Conservation (phyloP, 2,113 vertebrate species). For the Dipodomys ordii region DNA sequence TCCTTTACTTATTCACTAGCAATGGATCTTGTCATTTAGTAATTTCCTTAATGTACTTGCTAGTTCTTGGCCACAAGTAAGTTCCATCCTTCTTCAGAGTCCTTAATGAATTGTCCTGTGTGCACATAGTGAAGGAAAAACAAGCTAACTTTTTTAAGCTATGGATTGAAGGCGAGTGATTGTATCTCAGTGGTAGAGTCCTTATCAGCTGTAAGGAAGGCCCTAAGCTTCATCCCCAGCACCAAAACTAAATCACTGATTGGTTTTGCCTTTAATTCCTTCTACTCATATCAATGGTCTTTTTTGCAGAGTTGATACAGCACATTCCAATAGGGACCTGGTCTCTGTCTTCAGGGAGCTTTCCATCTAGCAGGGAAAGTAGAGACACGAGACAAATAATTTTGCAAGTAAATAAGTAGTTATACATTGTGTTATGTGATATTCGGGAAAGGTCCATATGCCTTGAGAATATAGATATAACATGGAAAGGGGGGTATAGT, state of each 20-base stretch:
- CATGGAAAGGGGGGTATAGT: neutral
- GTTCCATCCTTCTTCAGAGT: neutral
- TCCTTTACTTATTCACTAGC: neutral
- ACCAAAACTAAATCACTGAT: neutral
- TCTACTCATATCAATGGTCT: neutral
- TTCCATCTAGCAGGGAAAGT: neutral
- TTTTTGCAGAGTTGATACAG: neutral
- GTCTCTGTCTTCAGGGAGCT: neutral
- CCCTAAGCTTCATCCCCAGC: no score
- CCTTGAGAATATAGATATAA: neutral
- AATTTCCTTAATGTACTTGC: slow-evolving; percentile 21
- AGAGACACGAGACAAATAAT: neutral
- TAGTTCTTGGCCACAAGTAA: slow-evolving; percentile 13
- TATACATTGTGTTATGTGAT: neutral
- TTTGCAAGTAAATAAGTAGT: slow-evolving; percentile 1
- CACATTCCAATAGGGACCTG: neutral
- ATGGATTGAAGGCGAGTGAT: no score
- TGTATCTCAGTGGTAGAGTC: no score
- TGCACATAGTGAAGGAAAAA: neutral
- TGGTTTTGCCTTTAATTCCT: neutral
- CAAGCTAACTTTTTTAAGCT: neutral
- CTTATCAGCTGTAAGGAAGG: no score
- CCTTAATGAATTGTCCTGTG: neutral
- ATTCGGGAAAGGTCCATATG: neutral
- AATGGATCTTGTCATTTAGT: neutral